Conservation (phyloP, 2,113 vertebrate genomes). For the Alexandromys fortis region DNA sequence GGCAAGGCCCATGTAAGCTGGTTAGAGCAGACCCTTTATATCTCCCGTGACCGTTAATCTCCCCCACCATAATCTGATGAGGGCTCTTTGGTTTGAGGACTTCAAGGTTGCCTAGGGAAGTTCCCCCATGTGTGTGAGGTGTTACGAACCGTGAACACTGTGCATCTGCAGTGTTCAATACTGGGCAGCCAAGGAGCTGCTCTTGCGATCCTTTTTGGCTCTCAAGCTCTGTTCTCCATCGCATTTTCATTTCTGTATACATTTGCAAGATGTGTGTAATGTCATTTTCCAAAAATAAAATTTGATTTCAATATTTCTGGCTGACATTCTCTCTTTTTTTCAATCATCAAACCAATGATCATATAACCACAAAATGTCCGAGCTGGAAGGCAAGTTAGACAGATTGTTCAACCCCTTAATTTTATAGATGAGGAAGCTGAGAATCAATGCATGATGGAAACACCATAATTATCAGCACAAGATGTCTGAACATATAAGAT, state of each 20-base stretch:
- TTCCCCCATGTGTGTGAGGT: constrained; percentile 81
- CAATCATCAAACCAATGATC: constrained; percentile 34
- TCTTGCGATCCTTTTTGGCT: constrained; percentile 86
- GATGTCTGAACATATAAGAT: constrained; percentile 32
- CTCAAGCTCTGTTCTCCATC: constrained; percentile 86
- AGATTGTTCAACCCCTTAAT: constrained; percentile 48
- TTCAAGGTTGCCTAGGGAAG: constrained; percentile 82
- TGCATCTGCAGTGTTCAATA: constrained; percentile 43
- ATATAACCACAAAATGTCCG: constrained; percentile 31
- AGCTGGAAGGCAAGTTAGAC: constrained; percentile 32
- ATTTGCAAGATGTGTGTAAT: constrained; percentile 93
- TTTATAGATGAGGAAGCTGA: constrained; percentile 51
- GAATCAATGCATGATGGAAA: constrained; percentile 45
- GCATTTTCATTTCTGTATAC: constrained; percentile 90
- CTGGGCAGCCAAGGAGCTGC: constrained; percentile 83
- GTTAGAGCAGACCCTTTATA: constrained; percentile 68
- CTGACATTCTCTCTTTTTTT: constrained; percentile 66
- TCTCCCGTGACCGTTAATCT: constrained; percentile 65
- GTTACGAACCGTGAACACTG: constrained; percentile 83
- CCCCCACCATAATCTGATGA: constrained; percentile 63
- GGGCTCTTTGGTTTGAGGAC: constrained; percentile 83
- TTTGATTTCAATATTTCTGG: constrained; percentile 88
- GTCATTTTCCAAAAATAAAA: constrained; percentile 93
- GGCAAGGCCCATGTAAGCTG: constrained; percentile 69
- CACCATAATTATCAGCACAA: constrained; percentile 11